Conservation (phyloP, 2,888 invertebrate species). For the Papilio elwesi region DNA sequence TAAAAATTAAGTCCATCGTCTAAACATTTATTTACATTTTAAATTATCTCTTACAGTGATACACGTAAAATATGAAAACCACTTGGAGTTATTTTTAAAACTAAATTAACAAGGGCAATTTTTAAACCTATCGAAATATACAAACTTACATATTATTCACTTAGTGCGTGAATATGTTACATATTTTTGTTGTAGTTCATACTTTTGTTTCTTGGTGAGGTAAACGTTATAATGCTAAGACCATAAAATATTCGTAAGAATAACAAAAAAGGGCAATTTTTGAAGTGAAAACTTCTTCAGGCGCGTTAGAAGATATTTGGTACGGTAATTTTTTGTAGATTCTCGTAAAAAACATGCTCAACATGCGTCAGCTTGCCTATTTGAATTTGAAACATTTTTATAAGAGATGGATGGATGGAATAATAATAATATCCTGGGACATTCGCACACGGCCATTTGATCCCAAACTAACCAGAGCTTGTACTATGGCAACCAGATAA, state of each 20-base stretch:
- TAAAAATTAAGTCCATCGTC: conserved; percentile 4
- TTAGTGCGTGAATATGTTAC: background rate
- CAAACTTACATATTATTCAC: background rate
- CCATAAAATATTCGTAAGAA: background rate
- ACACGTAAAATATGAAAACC: conserved; percentile 2
- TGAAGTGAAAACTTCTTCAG: too few relatives aligned
- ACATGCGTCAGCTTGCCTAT: too few relatives aligned
- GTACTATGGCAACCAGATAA: too few relatives aligned
- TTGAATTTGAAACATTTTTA: too few relatives aligned
- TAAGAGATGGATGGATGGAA: too few relatives aligned
- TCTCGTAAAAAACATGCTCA: too few relatives aligned
- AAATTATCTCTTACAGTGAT: conserved; percentile 6
- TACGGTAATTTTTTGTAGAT: too few relatives aligned
- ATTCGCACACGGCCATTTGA: too few relatives aligned
- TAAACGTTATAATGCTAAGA: background rate
- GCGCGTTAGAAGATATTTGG: too few relatives aligned
- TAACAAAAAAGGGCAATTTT: background rate
- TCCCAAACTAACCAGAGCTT: too few relatives aligned
- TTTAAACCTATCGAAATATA: conserved; percentile 3
- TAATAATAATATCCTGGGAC: too few relatives aligned
- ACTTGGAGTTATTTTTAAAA: background rate
- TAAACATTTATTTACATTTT: conserved; percentile 30
- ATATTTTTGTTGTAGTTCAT: background rate
- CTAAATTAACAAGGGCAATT: background rate
- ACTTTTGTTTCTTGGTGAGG: background rate